Base-by-base conservation (phyloP, 2,797 vertebrate species). In the Smutsia temminckii region DNA sequence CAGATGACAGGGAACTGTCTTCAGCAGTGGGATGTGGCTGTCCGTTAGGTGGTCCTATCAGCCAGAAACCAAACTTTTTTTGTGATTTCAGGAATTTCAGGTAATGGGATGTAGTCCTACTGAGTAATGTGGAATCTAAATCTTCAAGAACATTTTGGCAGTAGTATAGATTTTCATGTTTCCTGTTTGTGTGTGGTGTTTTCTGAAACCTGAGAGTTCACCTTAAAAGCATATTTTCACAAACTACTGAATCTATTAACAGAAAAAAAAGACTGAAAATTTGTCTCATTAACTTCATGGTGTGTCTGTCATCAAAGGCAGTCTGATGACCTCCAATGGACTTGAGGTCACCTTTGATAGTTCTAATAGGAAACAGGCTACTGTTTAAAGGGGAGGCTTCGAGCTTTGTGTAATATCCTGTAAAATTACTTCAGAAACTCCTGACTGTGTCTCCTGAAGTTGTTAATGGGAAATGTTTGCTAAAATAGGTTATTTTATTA, bases 401-500 rank as follows among this genome's bases (percentile, higher is more conserved):
- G 72, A 13, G 57, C 71, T 93, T 7, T 69, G 83, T 68, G 18
- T 72, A 61, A 87, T 53, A 77, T 17, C 51, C 42, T 74, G 4
- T n/a, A 51, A 59, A 40, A 87, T 72, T 81, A 64, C 92, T 95
- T 84, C 61, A 69, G 77, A 80, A 93, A 53, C 23, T 29, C 6
- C 51, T 32, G 0, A 9, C 17, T 40, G 0, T 40, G 2, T 69
- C 72, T 88, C 59, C n/a, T n/a, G 12, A 88, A 51, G 29, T 64
- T n/a, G 34, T 89, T 63, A 7, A 8, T 13, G 25, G 34, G 29
- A 49, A 85, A 6, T 57, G 37, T 25, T 29, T 64, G 27, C 49
- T 59, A 14, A 37, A 21, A 9, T 14, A 59, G 23, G 25, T 85
- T 29, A 49, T 61, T 83, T 61, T 66, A 86, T 61, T 81, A 85